Base-by-base conservation (phyloP, 2,113 vertebrate genomes). In the Myotis yumanensis region DNA sequence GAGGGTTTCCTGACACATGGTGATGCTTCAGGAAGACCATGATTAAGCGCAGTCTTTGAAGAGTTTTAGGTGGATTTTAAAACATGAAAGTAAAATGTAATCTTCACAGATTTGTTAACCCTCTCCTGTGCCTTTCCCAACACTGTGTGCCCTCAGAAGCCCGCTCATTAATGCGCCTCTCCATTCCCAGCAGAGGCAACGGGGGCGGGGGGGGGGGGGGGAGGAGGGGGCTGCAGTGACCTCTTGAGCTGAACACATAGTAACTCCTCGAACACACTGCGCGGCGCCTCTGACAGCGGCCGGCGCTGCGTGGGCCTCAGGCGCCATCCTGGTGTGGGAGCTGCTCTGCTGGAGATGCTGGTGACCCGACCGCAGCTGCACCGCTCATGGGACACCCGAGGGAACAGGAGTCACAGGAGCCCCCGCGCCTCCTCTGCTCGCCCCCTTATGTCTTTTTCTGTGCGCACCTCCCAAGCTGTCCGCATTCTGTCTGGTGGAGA, bases 1-100 rank as follows among this genome's bases (percentile, higher is more conserved):
- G 87, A 95, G 69, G 90, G 92, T 97, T 96, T 97, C 88, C 77
- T 95, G 69, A 90, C 8, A 73, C 20, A 28, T 72, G 83, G 83
- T 71, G 94, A 91, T 51, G 25, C 79, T 83, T 40, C 23, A 83
- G 64, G 88, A 84, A 90, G 59, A 51, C 7, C n/a, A 35, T 51
- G 66, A 93, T 93, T 89, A 71, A 86, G 94, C 4, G 25, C 0
- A 37, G 22, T 43, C 46, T 87, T 89, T 85, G 32, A 46, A 90
- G 86, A 85, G 15, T 75, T 68, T 90, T 52, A 28, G 18, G 3
- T 57, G 15, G 10, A 46, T 87, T 75, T 92, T n/a, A 83, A 73
- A 87, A 88, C 75, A 35, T 57, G 37, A 84, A 83, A 59, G 11
- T 77, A 77, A 76, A 93, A 92, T 82, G 7, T 32, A 80, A 85